Evolutionary conservation across 2,113 vertebrate species (phyloP), one percentile per base, ranked within the genome.

Genomic region (Platichthys stellatus): DNA sequence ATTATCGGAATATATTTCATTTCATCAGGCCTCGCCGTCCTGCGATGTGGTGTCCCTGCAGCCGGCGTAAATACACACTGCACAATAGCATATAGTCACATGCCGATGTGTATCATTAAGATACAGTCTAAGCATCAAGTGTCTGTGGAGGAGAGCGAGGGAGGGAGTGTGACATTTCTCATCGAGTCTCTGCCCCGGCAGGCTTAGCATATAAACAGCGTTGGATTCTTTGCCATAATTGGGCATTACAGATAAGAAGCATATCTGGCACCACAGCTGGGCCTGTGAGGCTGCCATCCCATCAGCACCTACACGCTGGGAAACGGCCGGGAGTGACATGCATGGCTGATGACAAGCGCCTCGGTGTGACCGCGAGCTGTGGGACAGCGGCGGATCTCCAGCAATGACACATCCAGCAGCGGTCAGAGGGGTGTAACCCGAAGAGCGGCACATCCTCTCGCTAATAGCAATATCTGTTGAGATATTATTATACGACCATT

Each of bases 211-310:
- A 86, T 84, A 89, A 88, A 88, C 88, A 86, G 75, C 38, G 3
- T 61, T 61, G 75, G 73, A 74, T 89, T 86, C 83, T 85, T 77
- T 63, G 75, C 78, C 65, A 76, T 89, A 88, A 91, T 92, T 86
- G 91, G 63, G 74, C 84, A 72, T 88, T 80, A 88, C 35, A 91
- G 91, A 92, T 92, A 92, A 89, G 89, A 88, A 73, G 78, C 83
- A 67, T 91, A 92, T 92, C 84, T 88, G 78, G 80, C 62, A 65
- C 63, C 76, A 86, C 89, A 88, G 89, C 84, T 87, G 87, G 76
- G 79, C 79, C 85, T 56, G 62, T 21, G 49, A 82, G 88, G 76
- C 83, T 78, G 69, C 76, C 84, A 74, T 87, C 84, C 80, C 86
- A 86, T 92, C 85, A 88, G 81, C 85, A 80, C 86, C 84, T 83